Percentiles rank a stretch among this genome's conserved stretches.
phyloP scores from a whole-genome alignment of 2,797 vertebrate species.

The Hippocampus kuda region DNA sequence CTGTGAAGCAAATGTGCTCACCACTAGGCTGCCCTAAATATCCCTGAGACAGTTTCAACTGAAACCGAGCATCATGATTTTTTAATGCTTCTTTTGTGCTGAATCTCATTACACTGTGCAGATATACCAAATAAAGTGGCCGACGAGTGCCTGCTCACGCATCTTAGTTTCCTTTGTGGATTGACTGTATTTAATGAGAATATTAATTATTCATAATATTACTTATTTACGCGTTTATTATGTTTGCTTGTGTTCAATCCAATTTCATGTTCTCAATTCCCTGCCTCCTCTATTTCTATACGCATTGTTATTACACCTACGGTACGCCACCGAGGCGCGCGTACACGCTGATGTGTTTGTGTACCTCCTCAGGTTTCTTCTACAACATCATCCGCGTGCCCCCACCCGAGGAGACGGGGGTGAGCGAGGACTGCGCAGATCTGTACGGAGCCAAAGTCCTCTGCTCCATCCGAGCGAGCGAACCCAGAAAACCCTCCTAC shows the following conservation, averaged over 20 bases:
- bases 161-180: neutral
- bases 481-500: constrained; percentile 79
- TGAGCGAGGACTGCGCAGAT: constrained; percentile 43
- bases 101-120: neutral
- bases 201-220: neutral
- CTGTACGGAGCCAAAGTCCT: constrained; percentile 74
- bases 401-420: constrained; percentile 50
- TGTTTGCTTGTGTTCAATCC: neutral
- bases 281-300: neutral
- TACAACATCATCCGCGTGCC: constrained; percentile 84
- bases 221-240: neutral
- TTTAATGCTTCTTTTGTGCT: neutral
- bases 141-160: neutral
- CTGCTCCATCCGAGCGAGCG: constrained; percentile 74
- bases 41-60: neutral
- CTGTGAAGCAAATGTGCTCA: neutral
- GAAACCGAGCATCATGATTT: neutral
- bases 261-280: neutral
- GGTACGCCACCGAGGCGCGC: too few relatives aligned
- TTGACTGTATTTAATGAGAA: neutral
- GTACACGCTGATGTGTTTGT: neutral
- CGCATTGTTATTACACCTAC: neutral
- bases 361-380: constrained; percentile 63
- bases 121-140: neutral
- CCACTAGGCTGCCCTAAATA: neutral